These are phyloP conservation scores for Hypanus sabinus DNA, from an alignment of 2,113 vertebrate species.

Conservation along the genomic window DNA sequence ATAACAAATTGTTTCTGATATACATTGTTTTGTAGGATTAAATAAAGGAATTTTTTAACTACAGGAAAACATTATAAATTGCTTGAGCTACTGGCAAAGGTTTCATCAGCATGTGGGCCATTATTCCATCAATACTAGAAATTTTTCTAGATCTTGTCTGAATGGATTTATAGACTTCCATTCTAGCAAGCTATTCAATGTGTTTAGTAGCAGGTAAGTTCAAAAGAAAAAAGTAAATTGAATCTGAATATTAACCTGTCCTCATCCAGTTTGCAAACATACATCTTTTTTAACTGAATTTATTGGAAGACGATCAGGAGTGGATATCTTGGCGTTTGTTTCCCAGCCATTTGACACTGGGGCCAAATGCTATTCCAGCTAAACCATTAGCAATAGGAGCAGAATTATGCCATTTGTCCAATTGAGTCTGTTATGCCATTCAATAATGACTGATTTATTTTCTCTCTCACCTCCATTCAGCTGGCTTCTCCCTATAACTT, in stretches of 20 bases:
- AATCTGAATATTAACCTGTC: neutral
- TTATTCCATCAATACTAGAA: neutral
- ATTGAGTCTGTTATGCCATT: too few relatives aligned
- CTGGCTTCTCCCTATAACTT: too few relatives aligned
- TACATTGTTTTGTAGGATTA: too few relatives aligned
- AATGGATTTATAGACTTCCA: neutral
- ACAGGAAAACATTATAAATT: too few relatives aligned
- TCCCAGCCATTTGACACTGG: neutral
- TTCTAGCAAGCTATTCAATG: neutral
- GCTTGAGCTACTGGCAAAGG: too few relatives aligned
- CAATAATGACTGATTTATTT: too few relatives aligned
- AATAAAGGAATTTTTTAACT: too few relatives aligned
- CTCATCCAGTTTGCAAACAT: neutral
- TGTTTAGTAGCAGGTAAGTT: neutral
- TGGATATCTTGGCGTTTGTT: neutral
- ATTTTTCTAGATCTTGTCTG: neutral
- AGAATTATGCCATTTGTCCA: too few relatives aligned
- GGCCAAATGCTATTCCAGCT: neutral
- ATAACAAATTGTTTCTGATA: too few relatives aligned
- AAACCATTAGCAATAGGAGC: too few relatives aligned
- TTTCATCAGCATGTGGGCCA: too few relatives aligned
- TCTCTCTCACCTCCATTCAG: too few relatives aligned
- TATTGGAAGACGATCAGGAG: neutral
- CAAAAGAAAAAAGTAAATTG: neutral
- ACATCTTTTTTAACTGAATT: neutral